phyloP scores from a whole-genome alignment of 2,888 invertebrate species.

The Drosophila peninsularis region DNA sequence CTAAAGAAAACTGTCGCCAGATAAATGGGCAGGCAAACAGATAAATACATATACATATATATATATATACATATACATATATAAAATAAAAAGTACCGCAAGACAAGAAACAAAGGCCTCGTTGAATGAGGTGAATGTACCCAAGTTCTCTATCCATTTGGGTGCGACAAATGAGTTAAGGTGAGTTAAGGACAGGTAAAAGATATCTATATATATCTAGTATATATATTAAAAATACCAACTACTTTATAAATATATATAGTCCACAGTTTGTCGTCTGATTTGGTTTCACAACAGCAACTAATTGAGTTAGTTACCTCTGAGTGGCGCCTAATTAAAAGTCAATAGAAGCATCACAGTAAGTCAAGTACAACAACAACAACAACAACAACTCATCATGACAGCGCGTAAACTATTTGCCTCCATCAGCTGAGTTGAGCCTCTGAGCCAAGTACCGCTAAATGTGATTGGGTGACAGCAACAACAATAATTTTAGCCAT shows the following conservation, averaged over 20 bases:
- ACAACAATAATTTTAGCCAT: slow-evolving; percentile 25
- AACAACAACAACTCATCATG: background rate
- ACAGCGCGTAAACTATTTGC: slow-evolving; percentile 1
- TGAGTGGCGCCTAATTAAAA: slow-evolving; percentile 45
- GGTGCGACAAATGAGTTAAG: slow-evolving; percentile 35
- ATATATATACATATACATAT: background rate
- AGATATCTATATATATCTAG: background rate
- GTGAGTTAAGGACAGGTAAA: slow-evolving; percentile 23
- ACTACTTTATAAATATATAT: background rate
- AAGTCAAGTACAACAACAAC: slow-evolving; percentile 38
- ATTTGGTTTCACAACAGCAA: background rate
- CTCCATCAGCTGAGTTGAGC: slow-evolving; percentile 30
- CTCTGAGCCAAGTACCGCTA: slow-evolving; percentile 13
- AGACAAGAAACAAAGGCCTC: slow-evolving; percentile 37
- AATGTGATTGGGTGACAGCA: slow-evolving; percentile 23
- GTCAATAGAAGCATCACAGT: slow-evolving; percentile 39
- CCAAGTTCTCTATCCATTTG: slow-evolving; percentile 42
- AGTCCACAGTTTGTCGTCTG: too few relatives aligned
- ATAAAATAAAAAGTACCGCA: slow-evolving; percentile 52
- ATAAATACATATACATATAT: slow-evolving; percentile 24
- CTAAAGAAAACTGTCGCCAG: slow-evolving; percentile 56
- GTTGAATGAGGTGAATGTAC: slow-evolving; percentile 61
- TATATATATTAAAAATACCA: background rate
- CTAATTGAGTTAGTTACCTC: slow-evolving; percentile 44
- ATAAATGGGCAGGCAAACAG: slow-evolving; percentile 31